Evolutionary conservation across 37 sponge, comb jelly and placozoan genomes (phyloP).

Genomic region (Trichoplax adhaerens): DNA sequence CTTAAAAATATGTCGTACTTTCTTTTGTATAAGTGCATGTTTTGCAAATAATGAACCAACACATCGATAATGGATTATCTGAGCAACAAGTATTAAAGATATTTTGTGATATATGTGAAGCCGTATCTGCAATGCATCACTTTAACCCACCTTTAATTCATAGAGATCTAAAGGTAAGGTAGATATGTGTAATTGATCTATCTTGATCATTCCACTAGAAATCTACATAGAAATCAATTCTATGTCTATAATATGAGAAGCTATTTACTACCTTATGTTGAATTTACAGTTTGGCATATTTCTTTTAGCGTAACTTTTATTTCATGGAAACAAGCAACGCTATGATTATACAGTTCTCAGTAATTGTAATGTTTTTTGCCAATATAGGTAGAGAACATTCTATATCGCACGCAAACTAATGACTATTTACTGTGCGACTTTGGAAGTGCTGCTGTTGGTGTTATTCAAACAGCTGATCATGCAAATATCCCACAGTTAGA

Average conservation of each 20-base stretch:
- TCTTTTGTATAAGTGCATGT: slow-evolving; percentile 7
- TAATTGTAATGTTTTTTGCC: not conserved
- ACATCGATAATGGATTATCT: slow-evolving; percentile 11
- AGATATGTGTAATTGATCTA: not conserved
- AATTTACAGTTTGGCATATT: too few relatives aligned
- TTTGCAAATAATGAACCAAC: slow-evolving; percentile 33
- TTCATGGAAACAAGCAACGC: too few relatives aligned
- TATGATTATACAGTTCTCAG: too few relatives aligned
- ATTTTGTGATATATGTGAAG: slow-evolving; percentile 41
- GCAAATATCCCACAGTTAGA: not conserved
- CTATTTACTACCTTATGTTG: too few relatives aligned
- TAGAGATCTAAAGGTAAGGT: slow-evolving; percentile 60
- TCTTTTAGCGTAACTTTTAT: too few relatives aligned
- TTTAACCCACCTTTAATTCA: slow-evolving; percentile 59
- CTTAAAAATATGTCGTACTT: too few relatives aligned
- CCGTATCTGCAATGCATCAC: slow-evolving; percentile 57
- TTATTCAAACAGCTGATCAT: not conserved
- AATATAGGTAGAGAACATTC: slow-evolving; percentile 77
- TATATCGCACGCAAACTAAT: slow-evolving; percentile 23
- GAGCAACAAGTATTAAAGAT: slow-evolving; percentile 43
- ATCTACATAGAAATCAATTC: too few relatives aligned
- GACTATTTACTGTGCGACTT: slow-evolving; percentile 83
- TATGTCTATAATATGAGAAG: too few relatives aligned
- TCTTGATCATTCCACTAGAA: too few relatives aligned
- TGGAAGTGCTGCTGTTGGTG: slow-evolving; percentile 37